A percentile compares a stretch with the other conserved stretches of the same genome.
Evolutionary conservation across 2,797 vertebrate species (phyloP).

Genomic region (Hippocampus kuda): DNA sequence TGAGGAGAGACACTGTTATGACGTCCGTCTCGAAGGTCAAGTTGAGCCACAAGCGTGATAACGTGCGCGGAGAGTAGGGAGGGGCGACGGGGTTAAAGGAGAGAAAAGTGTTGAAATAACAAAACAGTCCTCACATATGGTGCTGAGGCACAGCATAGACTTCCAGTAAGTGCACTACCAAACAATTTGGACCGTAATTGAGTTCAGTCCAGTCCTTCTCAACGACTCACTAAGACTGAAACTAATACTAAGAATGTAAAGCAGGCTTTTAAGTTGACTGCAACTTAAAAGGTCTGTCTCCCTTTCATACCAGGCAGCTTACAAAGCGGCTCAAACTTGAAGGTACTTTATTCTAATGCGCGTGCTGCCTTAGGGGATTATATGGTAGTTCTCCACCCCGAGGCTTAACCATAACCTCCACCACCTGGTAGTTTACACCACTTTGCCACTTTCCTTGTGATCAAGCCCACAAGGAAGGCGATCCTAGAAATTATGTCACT

Average conservation of each 20-base stretch:
- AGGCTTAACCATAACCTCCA: slow-evolving; percentile 37
- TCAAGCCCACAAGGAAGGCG: slow-evolving; percentile 35
- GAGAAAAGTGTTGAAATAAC: slow-evolving; percentile 57
- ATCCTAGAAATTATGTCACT: slow-evolving; percentile 62
- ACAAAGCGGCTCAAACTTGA: slow-evolving; percentile 24
- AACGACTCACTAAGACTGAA: slow-evolving; percentile 7
- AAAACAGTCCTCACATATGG: slow-evolving; percentile 42
- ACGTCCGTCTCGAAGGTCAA: slow-evolving; percentile 60
- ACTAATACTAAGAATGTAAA: slow-evolving; percentile 4
- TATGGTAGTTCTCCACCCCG: slow-evolving; percentile 25
- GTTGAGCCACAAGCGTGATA: slow-evolving; percentile 56
- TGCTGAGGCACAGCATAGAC: slow-evolving; percentile 23
- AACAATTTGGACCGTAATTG: slow-evolving; percentile 27
- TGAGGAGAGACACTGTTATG: slow-evolving; percentile 55
- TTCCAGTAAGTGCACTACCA: slow-evolving; percentile 19
- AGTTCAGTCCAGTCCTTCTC: slow-evolving; percentile 10
- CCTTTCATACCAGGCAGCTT: slow-evolving; percentile 4
- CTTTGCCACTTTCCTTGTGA: slow-evolving; percentile 47
- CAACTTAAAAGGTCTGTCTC: slow-evolving; percentile 22
- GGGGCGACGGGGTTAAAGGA: slow-evolving; percentile 28
- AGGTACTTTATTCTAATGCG: slow-evolving; percentile 28
- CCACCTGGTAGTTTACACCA: slow-evolving; percentile 46
- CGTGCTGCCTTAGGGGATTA: slow-evolving; percentile 18
- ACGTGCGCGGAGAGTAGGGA: slow-evolving; percentile 33
- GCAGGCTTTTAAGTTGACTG: slow-evolving; percentile 15